Base-by-base conservation (phyloP, 2,888 invertebrate species). In the Pediacus dermestoides region DNA sequence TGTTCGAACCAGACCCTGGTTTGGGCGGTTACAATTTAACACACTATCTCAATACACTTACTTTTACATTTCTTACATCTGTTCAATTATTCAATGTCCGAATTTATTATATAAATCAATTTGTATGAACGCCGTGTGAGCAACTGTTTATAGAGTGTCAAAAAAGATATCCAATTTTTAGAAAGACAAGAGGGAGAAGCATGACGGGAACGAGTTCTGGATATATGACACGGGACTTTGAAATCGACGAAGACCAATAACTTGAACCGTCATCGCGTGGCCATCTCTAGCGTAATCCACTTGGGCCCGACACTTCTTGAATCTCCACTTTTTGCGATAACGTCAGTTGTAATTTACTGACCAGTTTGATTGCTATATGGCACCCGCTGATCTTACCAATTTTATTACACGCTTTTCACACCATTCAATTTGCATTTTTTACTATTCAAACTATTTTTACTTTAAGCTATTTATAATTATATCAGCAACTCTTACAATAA, bases 301-400 rank as follows among this genome's bases (percentile, higher is more conserved):
- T 64, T 63, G 66, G 65, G 63, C 55, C 57, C 60, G 59, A 60
- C 60, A 60, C 62, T 64, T 64, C 55, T 50, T 57, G 60, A 60
- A 62, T 63, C 58, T 57, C 57, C 53, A 62, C 54, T 63, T 62
- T 66, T 66, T 65, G 58, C 57, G 58, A 63, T 66, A 63, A 64
- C 63, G 63, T 64, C 64, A 63, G 58, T 60, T 60, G 65, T 67
- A 66, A 68, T 67, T 67, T 64, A 66, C 60, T 61, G 59, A 54
- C 57, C 51, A 53, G 56, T 61, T 61, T 64, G 65, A 67, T 66
- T 64, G 62, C 63, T 63, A 58, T 61, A 63, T 62, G 62, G 55
- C 57, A 52, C 52, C 44, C 48, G 54, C n/a, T n/a, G n/a, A n/a
- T n/a, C n/a, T n/a, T n/a, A n/a, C n/a, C n/a, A n/a, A n/a, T n/a